Conservation (phyloP, 1,140 invertebrate species). For the Drosophila funebris region DNA sequence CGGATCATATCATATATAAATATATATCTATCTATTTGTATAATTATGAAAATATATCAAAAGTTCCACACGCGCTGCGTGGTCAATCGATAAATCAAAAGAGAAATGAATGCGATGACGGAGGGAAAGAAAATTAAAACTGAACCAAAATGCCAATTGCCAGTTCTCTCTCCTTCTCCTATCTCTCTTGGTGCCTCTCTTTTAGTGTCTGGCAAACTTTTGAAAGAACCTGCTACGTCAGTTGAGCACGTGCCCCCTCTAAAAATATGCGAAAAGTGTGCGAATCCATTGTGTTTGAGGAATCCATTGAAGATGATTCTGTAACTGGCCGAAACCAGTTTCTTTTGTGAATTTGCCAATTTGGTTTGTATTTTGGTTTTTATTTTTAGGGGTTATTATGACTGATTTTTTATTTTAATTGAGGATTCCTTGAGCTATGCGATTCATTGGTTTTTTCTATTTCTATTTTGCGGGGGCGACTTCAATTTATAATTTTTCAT, state of each 20-base stretch:
- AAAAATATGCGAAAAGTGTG: slow-evolving; percentile 71
- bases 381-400: slow-evolving; percentile 46
- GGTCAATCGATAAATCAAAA: slow-evolving; percentile 27
- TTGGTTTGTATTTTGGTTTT: slow-evolving; percentile 18
- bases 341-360: slow-evolving; percentile 26
- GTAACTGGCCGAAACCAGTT: slow-evolving; percentile 73
- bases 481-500: slow-evolving; percentile 40
- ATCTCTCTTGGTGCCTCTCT: neutral
- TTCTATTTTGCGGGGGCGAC: slow-evolving; percentile 18
- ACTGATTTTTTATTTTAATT: slow-evolving; percentile 44
- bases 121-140: neutral
- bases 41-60: slow-evolving; percentile 26
- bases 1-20: slow-evolving; percentile 14
- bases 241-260: slow-evolving; percentile 36
- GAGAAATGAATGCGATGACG: neutral
- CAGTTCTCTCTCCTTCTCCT: neutral
- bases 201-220: neutral
- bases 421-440: slow-evolving; percentile 2
- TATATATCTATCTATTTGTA: slow-evolving; percentile 14
- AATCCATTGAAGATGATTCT: slow-evolving; percentile 19
- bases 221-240: slow-evolving; percentile 19
- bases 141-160: slow-evolving; percentile 21
- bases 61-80: slow-evolving; percentile 52
- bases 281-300: slow-evolving; percentile 31
- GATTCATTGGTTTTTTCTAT: slow-evolving; percentile 30